Conservation (phyloP, 2,888 invertebrate species). For the Epistrophe grossulariae region DNA sequence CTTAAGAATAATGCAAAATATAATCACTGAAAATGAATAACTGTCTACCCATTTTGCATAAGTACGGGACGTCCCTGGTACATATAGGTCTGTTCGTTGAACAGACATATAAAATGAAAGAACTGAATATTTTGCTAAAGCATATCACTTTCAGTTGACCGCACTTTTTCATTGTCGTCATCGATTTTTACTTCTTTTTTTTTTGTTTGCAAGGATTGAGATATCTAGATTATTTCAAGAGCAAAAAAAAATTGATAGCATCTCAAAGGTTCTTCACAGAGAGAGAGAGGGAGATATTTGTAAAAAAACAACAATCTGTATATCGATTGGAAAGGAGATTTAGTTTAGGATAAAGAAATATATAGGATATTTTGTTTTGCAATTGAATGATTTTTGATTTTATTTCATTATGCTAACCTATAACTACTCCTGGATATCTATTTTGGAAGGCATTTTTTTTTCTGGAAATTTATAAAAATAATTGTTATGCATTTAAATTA, state of each 20-base stretch:
- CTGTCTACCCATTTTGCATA: too few relatives aligned
- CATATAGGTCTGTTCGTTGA: not conserved
- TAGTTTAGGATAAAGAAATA: not conserved
- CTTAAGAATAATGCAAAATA: too few relatives aligned
- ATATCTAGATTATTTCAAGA: not conserved
- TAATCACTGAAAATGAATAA: too few relatives aligned
- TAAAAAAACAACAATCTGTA: not conserved
- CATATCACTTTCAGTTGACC: conserved; percentile 42
- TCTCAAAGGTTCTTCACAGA: conserved; percentile 1
- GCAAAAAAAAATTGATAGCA: not conserved
- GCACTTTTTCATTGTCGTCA: conserved; percentile 23
- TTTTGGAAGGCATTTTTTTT: too few relatives aligned
- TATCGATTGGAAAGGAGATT: not conserved
- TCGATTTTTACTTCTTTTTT: not conserved
- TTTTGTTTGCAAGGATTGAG: conserved; percentile 5
- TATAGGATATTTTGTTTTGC: not conserved
- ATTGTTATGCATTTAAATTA: too few relatives aligned
- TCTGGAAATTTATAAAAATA: too few relatives aligned
- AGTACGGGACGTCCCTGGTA: too few relatives aligned
- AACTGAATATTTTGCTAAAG: conserved; percentile 27
- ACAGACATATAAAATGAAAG: conserved; percentile 8
- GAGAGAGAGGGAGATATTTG: not conserved
- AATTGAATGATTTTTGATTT: conserved; percentile 19
- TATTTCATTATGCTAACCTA: not conserved
- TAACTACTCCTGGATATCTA: too few relatives aligned